Base-by-base conservation (phyloP, 2,113 vertebrate genomes). In the Anhinga anhinga region DNA sequence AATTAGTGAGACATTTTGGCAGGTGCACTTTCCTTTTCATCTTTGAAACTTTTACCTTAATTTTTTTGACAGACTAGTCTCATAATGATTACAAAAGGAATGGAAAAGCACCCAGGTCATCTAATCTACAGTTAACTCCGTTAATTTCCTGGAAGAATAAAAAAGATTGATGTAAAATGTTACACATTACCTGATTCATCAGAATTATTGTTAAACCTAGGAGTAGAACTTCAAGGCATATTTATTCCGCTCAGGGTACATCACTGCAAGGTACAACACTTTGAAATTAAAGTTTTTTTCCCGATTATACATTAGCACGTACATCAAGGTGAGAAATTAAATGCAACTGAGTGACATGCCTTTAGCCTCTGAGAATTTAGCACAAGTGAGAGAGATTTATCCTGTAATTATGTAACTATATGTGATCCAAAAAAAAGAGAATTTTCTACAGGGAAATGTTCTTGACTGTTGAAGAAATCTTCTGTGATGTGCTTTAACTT, bases 241-340 rank as follows among this genome's bases (percentile, higher is more conserved):
- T 89, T 94, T 97, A 88, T 66, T 96, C 78, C 77, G 44, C 42
- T 95, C 50, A 87, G 96, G 29, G 82, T 94, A 66, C 85, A 45
- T 93, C 67, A 47, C 62, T 86, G 81, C 32, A 89, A 95, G 30
- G 17, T 72, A 42, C 38, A 90, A 61, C 71, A 79, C 53, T 95
- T 82, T 30, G 63, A 86, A 86, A 50, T 73, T 85, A 42, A 93
- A 96, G 25, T 83, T 34, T 95, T 95, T 93, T 88, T 42, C 96
- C 58, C n/a, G n/a, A 61, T 93, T 65, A 38, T 87, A 95, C 83
- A 18, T 93, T 97, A 96, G 80, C 29, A 47, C 19, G 21, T 89
- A 87, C 71, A 89, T 79, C 61, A 96, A 97, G 81, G 82, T 96
- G 93, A 94, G 84, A 96, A 97, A 80, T 97, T 82, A 97, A 96